Evolutionary conservation across 2,113 vertebrate genomes (phyloP).

Genomic region (Machaerirhynchus nigripectus): DNA sequence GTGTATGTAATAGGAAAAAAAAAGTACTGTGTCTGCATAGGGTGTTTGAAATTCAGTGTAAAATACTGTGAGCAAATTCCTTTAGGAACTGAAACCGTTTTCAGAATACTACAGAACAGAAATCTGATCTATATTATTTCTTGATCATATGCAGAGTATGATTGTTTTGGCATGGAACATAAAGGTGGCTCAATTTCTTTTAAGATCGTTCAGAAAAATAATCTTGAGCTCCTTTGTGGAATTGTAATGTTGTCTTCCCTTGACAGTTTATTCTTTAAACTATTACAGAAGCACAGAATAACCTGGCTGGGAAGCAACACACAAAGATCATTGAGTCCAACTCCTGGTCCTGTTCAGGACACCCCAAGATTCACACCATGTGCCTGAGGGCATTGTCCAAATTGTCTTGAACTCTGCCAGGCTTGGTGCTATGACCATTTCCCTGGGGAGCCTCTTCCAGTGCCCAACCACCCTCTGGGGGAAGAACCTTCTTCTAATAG

Average conservation of each 20-base stretch:
- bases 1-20: background rate
- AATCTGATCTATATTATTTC: background rate
- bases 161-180: background rate
- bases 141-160: background rate
- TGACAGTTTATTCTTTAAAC: background rate
- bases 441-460: background rate
- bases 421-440: background rate
- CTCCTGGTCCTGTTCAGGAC: background rate
- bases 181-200: background rate
- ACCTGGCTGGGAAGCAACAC: background rate
- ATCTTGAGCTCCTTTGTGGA: background rate
- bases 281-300: background rate
- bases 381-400: background rate
- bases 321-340: background rate
- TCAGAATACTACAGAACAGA: background rate
- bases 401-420: background rate
- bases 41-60: background rate
- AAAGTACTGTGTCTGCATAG: background rate
- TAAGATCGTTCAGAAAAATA: background rate
- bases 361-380: background rate
- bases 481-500: background rate
- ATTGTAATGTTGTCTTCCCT: background rate
- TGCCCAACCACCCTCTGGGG: background rate
- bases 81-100: background rate
- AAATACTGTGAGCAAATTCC: background rate